Evolutionary conservation across 2,113 vertebrate genomes (phyloP).

Genomic region (Gila orcuttii): DNA sequence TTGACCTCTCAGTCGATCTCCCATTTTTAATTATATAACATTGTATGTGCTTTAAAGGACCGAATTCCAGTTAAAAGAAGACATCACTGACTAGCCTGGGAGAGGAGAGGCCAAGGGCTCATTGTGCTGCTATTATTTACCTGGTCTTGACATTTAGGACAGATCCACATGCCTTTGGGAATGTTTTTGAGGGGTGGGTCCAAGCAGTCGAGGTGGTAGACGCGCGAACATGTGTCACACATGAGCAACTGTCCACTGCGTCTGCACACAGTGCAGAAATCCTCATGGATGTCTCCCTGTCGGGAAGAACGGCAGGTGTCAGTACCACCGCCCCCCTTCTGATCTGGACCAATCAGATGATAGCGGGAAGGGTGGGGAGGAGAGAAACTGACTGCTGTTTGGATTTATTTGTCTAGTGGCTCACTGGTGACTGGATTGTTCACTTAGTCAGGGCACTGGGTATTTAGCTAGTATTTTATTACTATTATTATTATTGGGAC

Average conservation of each 20-base stretch:
- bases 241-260: slow-evolving; percentile 99
- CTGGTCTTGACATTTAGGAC: slow-evolving; percentile 99
- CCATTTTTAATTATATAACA: slow-evolving; percentile 11
- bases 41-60: slow-evolving; percentile 26
- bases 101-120: slow-evolving; percentile 25
- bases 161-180: slow-evolving; percentile 99
- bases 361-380: slow-evolving; percentile 58
- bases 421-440: slow-evolving; percentile 8
- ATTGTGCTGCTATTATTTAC: slow-evolving; percentile 75
- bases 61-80: slow-evolving; percentile 37
- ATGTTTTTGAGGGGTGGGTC: slow-evolving; percentile 99
- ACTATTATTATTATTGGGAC: not conserved
- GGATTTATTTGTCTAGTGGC: slow-evolving; percentile 17
- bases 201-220: slow-evolving; percentile 99
- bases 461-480: not conserved
- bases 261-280: slow-evolving; percentile 99
- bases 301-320: slow-evolving; percentile 84
- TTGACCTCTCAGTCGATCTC: slow-evolving; percentile 37
- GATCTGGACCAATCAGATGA: slow-evolving; percentile 63
- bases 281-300: slow-evolving; percentile 99
- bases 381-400: slow-evolving; percentile 50
- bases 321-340: slow-evolving; percentile 70
- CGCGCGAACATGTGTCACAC: slow-evolving; percentile 99
- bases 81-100: slow-evolving; percentile 46
- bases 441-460: not conserved